Base-by-base conservation (phyloP, 2,888 invertebrate species). In the Choreutis nemorana region DNA sequence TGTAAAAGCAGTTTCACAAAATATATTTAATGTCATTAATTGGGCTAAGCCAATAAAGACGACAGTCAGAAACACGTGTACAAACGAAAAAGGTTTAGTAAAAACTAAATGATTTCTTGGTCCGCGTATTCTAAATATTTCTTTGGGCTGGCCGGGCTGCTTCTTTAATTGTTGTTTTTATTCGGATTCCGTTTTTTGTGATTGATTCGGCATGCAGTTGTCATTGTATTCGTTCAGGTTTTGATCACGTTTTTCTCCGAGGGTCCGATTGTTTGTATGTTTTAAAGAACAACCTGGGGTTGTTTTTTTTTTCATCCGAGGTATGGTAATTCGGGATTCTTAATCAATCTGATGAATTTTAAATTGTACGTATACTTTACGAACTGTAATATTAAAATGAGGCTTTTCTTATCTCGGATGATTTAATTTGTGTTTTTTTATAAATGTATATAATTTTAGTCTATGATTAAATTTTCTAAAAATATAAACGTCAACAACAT, bases 121-220 rank as follows among this genome's bases (percentile, higher is more conserved):
- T 41, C 38, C 41, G 47, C 63, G 64, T 64, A 77, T 77, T 72
- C 63, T 67, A 72, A 77, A 73, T 70, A 75, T 78, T 73, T 70
- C 72, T 68, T 65, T 61, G 57, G 62, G 40, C 57, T 49, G 55
- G 58, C 63, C 52, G 55, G 50, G 46, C 53, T 58, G 52, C 39
- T 37, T 47, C 50, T 72, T 77, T 78, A 78, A 78, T 78, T 78
- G 75, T 77, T 66, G 75, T 77, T 77, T 77, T 78, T 78, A 65
- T 72, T 58, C 66, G 71, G 57, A 73, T 75, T 72, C 73, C 65
- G 60, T 73, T 77, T 77, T 78, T 77, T 77, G 71, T 75, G 71
- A 73, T 72, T 70, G 75, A 77, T 72, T 70, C 72, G 67, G 63
- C 68, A 61, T 67, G 68, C 75, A 73, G 77, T 77, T 73, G 73